Evolutionary conservation across 2,888 invertebrate species (phyloP), one percentile per base, ranked within the genome.

Genomic region (Catocala nupta): DNA sequence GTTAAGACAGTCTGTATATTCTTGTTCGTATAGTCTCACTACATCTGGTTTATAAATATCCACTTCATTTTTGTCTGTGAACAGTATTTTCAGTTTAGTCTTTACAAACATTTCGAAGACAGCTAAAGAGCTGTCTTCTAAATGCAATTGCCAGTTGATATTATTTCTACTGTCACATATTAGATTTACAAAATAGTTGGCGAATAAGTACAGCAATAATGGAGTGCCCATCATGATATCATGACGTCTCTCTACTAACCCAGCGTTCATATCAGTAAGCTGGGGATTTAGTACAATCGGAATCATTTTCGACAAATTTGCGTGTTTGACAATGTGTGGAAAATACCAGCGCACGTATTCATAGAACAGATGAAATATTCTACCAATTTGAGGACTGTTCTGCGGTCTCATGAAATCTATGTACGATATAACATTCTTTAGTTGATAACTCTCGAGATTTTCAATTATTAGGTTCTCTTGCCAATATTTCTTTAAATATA

Each of bases 31-130:
- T 43, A 39, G 45, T 8, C 56, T 16, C 39, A 57, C 44, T 34
- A 70, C 52, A n/a, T 65, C 56, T 2, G 72, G 60, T 12, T 61
- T 70, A 43, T 50, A 61, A 2, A 72, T 47, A 25, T 68, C 59
- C 59, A 64, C 62, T 44, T 63, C 53, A 36, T 66, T 56, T 49
- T 73, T 73, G 11, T 66, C 70, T 58, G 65, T 36, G 13, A 66
- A 68, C 5, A 68, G 54, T 25, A 74, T 67, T 44, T 52, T 67
- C 2, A 73, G 33, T 71, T 73, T 71, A 5, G 54, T 68, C 43
- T 63, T 62, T 34, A 63, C 55, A 43, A 65, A 73, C 36, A 61
- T 63, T 55, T 65, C 63, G 9, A 71, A 71, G n/a, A 53, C 66
- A 1, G 63, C 9, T 8, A 39, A 9, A 8, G 9, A 39, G 36